A percentile compares a stretch with the other conserved stretches of the same genome.
phyloP scores from a whole-genome alignment of 2,113 vertebrate species.

The Callaeas wilsoni region DNA sequence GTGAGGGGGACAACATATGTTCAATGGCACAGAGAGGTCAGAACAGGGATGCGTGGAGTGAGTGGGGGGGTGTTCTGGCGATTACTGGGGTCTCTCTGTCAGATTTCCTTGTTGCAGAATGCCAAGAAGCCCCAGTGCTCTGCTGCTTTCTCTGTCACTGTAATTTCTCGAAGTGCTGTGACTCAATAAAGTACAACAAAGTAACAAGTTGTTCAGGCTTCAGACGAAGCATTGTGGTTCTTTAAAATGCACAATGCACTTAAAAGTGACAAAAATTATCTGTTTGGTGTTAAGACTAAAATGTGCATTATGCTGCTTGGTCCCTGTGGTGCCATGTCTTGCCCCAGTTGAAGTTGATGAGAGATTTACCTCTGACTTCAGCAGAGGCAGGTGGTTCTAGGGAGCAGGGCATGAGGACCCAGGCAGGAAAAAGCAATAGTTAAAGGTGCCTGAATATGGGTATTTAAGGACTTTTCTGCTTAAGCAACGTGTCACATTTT shows the following conservation, averaged over 20 bases:
- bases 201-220: neutral
- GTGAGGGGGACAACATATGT: rapidly evolving
- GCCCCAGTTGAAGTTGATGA: neutral
- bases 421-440: neutral
- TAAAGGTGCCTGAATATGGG: neutral
- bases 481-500: neutral
- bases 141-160: neutral
- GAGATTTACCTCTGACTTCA: neutral
- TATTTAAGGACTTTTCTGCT: neutral
- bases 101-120: neutral
- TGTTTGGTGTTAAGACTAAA: neutral
- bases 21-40: neutral
- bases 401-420: neutral
- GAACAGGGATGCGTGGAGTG: rapidly evolving
- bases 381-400: neutral
- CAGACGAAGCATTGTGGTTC: neutral
- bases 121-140: neutral
- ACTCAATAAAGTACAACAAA: neutral
- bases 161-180: neutral
- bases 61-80: neutral
- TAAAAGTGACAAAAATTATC: neutral
- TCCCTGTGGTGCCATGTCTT: neutral
- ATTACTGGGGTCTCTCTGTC: neutral
- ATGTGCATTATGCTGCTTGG: neutral
- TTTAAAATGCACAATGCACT: neutral